A percentile compares a stretch with the other conserved stretches of the same genome.
Evolutionary conservation across 2,888 invertebrate species (phyloP).

Genomic region (Flabesymbios commensalis): DNA sequence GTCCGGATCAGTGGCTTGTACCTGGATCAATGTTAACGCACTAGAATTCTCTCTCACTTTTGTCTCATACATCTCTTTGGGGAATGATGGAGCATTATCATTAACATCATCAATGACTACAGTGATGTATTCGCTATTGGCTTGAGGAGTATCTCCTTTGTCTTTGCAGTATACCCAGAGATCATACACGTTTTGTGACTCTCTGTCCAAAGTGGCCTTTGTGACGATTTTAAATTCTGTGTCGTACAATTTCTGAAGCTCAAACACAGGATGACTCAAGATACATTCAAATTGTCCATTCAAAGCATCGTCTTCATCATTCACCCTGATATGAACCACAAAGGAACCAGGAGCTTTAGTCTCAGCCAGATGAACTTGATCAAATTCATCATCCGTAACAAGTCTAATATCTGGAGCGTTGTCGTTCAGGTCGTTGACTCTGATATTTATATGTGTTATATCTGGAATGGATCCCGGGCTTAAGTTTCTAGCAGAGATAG

Average conservation of each 20-base stretch:
- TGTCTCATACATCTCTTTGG: too few relatives aligned
- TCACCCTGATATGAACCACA: slow-evolving; percentile 21
- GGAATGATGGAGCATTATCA: too few relatives aligned
- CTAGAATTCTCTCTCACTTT: too few relatives aligned
- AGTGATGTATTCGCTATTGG: slow-evolving; percentile 85
- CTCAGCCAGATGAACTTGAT: slow-evolving; percentile 7
- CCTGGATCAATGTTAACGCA: too few relatives aligned
- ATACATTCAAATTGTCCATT: slow-evolving; percentile 20
- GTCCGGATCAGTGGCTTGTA: too few relatives aligned
- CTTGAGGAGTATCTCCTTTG: slow-evolving; percentile 84
- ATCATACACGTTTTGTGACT: slow-evolving; percentile 69
- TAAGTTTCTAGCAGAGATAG: background rate
- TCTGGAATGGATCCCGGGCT: background rate
- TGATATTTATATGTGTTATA: background rate
- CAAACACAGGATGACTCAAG: slow-evolving; percentile 5
- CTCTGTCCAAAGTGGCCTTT: slow-evolving; percentile 16
- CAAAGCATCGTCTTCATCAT: slow-evolving; percentile 18
- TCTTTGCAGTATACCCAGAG: slow-evolving; percentile 85
- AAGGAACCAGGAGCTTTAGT: slow-evolving; percentile 2
- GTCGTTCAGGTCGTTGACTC: slow-evolving; percentile 3
- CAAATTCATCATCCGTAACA: background rate
- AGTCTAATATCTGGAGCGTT: background rate
- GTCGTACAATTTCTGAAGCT: slow-evolving; percentile 13
- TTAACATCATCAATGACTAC: too few relatives aligned
- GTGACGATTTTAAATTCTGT: slow-evolving; percentile 22